Conservation (phyloP, 2,113 vertebrate species). For the Cyphomyrus plagiostoma region DNA sequence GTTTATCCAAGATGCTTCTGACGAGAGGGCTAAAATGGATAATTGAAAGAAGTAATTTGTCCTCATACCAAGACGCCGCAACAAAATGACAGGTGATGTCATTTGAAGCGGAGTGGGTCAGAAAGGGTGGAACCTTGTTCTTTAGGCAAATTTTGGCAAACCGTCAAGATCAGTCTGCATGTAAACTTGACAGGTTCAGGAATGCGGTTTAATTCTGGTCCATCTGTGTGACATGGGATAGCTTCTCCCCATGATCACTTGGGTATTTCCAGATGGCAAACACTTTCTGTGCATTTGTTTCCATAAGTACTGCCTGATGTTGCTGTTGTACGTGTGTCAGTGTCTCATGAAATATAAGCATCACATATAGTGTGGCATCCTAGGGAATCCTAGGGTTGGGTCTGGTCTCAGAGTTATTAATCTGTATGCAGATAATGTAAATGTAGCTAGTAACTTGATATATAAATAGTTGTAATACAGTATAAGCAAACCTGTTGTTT, state of each 20-base stretch:
- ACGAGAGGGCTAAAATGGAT: not conserved
- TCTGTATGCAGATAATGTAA: not conserved
- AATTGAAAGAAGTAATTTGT: not conserved
- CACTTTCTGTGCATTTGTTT: not conserved
- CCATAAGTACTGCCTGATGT: not conserved
- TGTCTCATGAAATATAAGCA: not conserved
- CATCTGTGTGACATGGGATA: not conserved
- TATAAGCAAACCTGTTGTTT: not conserved
- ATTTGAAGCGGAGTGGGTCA: not conserved
- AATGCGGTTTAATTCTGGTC: not conserved
- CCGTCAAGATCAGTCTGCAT: not conserved
- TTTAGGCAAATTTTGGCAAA: not conserved
- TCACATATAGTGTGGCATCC: not conserved
- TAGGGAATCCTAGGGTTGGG: not conserved
- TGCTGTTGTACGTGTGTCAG: not conserved
- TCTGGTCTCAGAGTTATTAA: not conserved
- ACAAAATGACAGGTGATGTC: not conserved
- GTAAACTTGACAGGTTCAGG: not conserved
- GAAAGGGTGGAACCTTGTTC: not conserved
- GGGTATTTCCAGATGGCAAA: not conserved
- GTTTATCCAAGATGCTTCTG: not conserved
- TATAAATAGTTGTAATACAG: not conserved
- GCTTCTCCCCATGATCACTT: not conserved
- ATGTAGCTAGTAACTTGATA: not conserved
- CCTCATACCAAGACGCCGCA: not conserved